Evolutionary conservation across 2,113 vertebrate genomes (phyloP), one percentile per base, ranked within the genome.

Genomic region (Sebastes fasciatus): DNA sequence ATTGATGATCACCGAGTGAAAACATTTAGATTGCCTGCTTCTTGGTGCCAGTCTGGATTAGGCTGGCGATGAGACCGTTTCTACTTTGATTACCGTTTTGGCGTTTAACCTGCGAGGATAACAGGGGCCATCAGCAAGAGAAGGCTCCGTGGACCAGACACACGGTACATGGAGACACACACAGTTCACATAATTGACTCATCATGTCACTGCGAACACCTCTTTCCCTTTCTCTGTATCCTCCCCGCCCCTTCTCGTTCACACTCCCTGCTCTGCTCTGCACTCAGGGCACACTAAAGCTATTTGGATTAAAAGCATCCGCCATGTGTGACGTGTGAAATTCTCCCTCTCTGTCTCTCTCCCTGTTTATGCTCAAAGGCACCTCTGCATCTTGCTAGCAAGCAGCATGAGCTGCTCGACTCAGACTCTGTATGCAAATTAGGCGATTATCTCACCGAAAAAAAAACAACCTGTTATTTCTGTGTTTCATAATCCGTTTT

Each of bases 21-120:
- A 92, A 91, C 87, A 92, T 92, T 92, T 91, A 88, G 89, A 92
- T 90, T 90, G 86, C 82, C 80, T 77, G 88, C 78, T 84, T 90
- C 82, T 88, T 63, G 82, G 63, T 87, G 90, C 91, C 92, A 87
- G 86, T 91, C 80, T 78, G 87, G 82, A 94, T 93, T 93, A 92
- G 69, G 46, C 66, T 3, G 46, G n/a, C 52, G 51, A 89, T 88
- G 86, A 92, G 77, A 88, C 86, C 83, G 54, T 85, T 94, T 70
- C 93, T 46, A 74, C 80, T 83, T 85, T 92, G 84, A 93, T 94
- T 93, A 93, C 84, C 52, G 34, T 73, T 81, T 86, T 92, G 90
- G 87, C 92, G 66, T 91, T 89, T 90, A 90, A 92, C 88, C 88
- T 89, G 77, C 81, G 9, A 0, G 2, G 74, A 75, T 77, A 90